Conservation (phyloP, 2,888 invertebrate genomes). For the Nomada fucata region DNA sequence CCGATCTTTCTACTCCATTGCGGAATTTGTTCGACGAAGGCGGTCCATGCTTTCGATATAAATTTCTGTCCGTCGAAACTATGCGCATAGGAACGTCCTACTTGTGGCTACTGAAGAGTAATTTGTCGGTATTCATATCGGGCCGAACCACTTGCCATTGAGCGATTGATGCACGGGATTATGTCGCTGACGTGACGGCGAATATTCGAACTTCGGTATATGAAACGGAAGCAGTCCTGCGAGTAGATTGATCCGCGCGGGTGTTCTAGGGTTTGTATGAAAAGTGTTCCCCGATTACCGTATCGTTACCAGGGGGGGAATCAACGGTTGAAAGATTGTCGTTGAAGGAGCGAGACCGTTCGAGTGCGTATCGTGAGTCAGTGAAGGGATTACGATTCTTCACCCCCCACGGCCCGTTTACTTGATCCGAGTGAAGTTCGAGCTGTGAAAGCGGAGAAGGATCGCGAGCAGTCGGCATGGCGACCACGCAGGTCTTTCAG, state of each 20-base stretch:
- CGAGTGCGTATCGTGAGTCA: slow-evolving; percentile 51
- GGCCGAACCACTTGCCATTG: too few relatives aligned
- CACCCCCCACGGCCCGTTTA: not conserved
- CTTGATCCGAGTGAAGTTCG: slow-evolving; percentile 57
- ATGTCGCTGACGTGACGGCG: too few relatives aligned
- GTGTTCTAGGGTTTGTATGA: not conserved
- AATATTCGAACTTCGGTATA: too few relatives aligned
- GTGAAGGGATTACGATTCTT: slow-evolving; percentile 46
- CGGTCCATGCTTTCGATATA: too few relatives aligned
- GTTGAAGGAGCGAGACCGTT: slow-evolving; percentile 43
- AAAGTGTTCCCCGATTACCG: slow-evolving; percentile 30
- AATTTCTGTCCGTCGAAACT: too few relatives aligned
- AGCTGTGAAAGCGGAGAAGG: slow-evolving; percentile 39
- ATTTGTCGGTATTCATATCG: too few relatives aligned
- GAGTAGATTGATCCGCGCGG: too few relatives aligned
- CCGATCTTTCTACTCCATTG: not conserved
- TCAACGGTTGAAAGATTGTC: slow-evolving; percentile 23
- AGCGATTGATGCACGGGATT: too few relatives aligned
- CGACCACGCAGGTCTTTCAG: slow-evolving; percentile 82
- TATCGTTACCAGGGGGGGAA: slow-evolving; percentile 8
- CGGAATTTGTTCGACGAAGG: too few relatives aligned
- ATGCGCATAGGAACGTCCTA: too few relatives aligned
- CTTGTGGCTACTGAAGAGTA: too few relatives aligned
- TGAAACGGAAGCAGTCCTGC: too few relatives aligned
- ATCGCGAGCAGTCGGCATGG: slow-evolving; percentile 72